Evolutionary conservation across 2,888 invertebrate species (phyloP).

Genomic region (Cyclophora punctaria): DNA sequence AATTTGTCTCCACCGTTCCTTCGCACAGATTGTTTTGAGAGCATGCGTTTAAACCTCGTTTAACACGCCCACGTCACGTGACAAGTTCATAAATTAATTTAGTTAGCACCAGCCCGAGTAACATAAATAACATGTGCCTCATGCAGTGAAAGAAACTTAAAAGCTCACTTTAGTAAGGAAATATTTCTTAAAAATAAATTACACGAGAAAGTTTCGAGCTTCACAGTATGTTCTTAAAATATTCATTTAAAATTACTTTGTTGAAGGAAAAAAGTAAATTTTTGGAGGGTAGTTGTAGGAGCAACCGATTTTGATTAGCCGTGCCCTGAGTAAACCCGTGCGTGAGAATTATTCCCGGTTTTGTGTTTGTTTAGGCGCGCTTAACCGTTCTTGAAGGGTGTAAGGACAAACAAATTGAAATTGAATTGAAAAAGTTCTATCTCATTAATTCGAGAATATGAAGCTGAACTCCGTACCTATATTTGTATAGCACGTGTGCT

Average conservation of each 20-base stretch:
- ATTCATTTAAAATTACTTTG: slow-evolving; percentile 5
- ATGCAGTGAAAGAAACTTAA: slow-evolving; percentile 26
- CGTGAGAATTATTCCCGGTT: slow-evolving; percentile 28
- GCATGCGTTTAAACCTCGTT: slow-evolving; percentile 5
- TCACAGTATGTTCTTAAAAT: slow-evolving; percentile 1
- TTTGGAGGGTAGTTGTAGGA: slow-evolving; percentile 30
- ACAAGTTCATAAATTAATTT: slow-evolving; percentile 27
- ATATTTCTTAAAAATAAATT: too few relatives aligned
- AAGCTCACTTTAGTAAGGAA: too few relatives aligned
- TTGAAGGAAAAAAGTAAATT: slow-evolving; percentile 16
- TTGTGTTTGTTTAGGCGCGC: slow-evolving; percentile 32
- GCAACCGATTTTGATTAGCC: slow-evolving; percentile 32
- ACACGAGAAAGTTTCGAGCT: slow-evolving; percentile 1
- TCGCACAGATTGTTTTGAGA: slow-evolving; percentile 15
- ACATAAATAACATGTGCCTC: slow-evolving; percentile 21
- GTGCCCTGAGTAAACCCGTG: slow-evolving; percentile 25
- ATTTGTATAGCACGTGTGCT: neutral
- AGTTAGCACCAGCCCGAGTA: slow-evolving; percentile 24
- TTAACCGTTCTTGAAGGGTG: slow-evolving; percentile 25
- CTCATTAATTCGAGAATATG: slow-evolving; percentile 12
- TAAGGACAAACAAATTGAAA: slow-evolving; percentile 24
- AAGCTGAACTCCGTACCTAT: neutral
- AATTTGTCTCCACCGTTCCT: slow-evolving; percentile 7
- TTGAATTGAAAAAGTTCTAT: slow-evolving; percentile 19
- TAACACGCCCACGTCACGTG: slow-evolving; percentile 4